Conservation (phyloP, 2,888 invertebrate genomes). For the Rhaphigaster nebulosa region DNA sequence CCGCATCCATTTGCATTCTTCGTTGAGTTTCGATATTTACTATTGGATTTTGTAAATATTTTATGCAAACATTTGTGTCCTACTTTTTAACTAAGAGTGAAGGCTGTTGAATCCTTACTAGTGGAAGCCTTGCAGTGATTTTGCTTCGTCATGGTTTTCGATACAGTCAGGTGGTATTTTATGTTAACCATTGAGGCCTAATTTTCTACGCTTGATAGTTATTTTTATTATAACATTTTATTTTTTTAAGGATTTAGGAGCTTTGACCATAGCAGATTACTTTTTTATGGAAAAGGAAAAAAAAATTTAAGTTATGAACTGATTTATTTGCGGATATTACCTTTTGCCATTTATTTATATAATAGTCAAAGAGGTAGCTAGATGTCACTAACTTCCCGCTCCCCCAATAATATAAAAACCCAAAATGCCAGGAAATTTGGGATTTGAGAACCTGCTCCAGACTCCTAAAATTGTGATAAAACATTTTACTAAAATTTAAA, state of each 20-base stretch:
- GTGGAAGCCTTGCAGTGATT: constrained; percentile 47
- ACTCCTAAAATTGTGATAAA: no score
- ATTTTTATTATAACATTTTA: neutral
- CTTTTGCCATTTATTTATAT: no score
- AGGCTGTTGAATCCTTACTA: neutral
- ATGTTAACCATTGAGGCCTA: neutral
- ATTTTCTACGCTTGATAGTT: neutral
- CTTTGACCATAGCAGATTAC: neutral
- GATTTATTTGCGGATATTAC: no score
- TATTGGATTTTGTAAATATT: neutral
- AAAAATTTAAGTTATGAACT: no score
- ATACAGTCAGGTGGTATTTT: neutral
- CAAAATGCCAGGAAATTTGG: no score
- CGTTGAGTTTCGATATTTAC: neutral
- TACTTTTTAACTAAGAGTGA: neutral
- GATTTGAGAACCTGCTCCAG: no score
- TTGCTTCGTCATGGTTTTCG: constrained; percentile 23
- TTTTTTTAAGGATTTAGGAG: neutral
- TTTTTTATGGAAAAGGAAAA: neutral
- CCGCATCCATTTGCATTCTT: no score
- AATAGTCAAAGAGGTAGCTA: no score
- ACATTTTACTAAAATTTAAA: no score
- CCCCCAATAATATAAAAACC: no score
- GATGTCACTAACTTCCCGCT: no score
- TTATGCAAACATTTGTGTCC: neutral